Conservation (phyloP, 2,888 invertebrate species). For the Nephrotoma flavescens region DNA sequence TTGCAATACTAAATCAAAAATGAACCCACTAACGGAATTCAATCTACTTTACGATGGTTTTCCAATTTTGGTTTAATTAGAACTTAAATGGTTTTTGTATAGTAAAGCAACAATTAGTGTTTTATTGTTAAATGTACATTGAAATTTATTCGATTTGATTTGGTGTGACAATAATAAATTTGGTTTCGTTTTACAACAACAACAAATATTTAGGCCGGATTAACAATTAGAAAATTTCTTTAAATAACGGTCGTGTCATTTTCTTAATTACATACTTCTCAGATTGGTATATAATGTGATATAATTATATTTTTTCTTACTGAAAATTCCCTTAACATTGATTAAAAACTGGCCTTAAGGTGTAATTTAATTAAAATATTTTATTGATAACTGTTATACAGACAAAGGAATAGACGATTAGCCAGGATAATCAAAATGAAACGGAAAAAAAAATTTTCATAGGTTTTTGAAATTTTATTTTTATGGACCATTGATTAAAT, state of each 20-base stretch:
- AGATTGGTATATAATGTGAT: too few relatives aligned
- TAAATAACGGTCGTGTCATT: neutral
- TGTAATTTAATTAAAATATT: too few relatives aligned
- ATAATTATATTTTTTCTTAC: too few relatives aligned
- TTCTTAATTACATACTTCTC: neutral
- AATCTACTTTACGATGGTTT: neutral
- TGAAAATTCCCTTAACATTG: too few relatives aligned
- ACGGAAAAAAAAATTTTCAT: too few relatives aligned
- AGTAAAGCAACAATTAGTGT: neutral
- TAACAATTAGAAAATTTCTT: neutral
- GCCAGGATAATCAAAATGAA: too few relatives aligned
- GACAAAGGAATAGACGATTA: too few relatives aligned
- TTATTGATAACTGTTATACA: too few relatives aligned
- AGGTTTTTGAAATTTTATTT: too few relatives aligned
- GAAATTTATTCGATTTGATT: neutral
- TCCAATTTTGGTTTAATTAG: neutral
- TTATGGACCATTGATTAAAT: too few relatives aligned
- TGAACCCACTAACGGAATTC: neutral
- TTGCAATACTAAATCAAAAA: too few relatives aligned
- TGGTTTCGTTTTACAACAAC: neutral
- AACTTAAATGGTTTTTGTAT: neutral
- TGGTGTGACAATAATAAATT: neutral
- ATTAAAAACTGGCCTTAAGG: too few relatives aligned
- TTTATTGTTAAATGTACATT: neutral
- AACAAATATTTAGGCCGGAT: neutral